phyloP scores from a whole-genome alignment of 30 jellyfish, hydroid and myxozoan genomes.

The Aurelia aurita region DNA sequence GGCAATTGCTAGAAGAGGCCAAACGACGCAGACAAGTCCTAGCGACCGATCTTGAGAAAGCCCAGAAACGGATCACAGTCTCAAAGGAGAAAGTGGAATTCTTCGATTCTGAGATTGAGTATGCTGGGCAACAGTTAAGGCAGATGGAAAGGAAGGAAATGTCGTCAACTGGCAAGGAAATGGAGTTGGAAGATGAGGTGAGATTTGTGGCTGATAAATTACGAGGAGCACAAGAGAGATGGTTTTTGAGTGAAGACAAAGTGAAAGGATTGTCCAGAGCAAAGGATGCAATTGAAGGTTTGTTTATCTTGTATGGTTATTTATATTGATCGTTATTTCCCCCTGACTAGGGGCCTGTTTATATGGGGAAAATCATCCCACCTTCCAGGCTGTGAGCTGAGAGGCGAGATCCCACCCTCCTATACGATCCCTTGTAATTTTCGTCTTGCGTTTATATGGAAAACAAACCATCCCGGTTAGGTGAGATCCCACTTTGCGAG shows the following conservation, averaged over 20 bases:
- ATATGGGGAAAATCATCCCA: no score
- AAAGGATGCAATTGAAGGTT: conserved; percentile 83
- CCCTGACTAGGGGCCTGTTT: no score
- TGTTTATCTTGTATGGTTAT: no score
- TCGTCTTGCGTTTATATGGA: no score
- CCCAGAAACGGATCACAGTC: conserved; percentile 26
- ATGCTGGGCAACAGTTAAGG: conserved; percentile 65
- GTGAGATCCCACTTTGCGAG: no score
- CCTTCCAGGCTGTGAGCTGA: no score
- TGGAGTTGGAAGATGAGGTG: conserved; percentile 75
- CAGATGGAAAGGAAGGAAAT: conserved; percentile 68
- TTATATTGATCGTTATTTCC: no score
- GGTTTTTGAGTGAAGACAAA: conserved; percentile 56
- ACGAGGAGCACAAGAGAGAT: conserved; percentile 75
- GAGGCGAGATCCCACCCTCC: no score
- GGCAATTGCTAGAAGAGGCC: conserved; percentile 84
- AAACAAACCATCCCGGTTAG: no score
- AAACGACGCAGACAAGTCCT: conserved; percentile 63
- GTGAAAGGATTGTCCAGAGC: conserved; percentile 57
- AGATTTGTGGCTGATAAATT: conserved; percentile 61
- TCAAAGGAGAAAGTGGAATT: conserved; percentile 73
- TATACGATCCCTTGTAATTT: no score
- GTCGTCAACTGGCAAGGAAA: conserved; percentile 71
- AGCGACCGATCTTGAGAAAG: conserved; percentile 62
- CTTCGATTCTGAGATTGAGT: conserved; percentile 74